phyloP scores from a whole-genome alignment of 2,113 vertebrate genomes.

The Danio rerio region DNA sequence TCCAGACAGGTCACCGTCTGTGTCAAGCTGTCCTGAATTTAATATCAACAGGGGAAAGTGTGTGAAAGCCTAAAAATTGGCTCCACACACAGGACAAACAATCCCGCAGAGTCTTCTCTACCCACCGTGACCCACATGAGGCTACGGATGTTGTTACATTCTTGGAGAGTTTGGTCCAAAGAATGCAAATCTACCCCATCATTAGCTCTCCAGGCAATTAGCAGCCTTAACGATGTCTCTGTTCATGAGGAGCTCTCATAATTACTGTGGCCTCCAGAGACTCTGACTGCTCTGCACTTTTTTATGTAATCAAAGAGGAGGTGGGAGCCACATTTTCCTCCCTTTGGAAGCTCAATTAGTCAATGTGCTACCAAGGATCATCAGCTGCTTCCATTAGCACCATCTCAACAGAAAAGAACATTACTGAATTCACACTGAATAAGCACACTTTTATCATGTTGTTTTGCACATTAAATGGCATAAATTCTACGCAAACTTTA shows the following conservation, averaged over 20 bases:
- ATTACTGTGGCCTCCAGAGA: conserved; percentile 70
- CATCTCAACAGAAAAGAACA: not conserved
- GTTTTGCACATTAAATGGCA: not conserved
- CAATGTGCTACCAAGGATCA: not conserved
- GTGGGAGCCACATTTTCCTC: conserved; percentile 27
- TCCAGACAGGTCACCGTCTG: conserved; percentile 13
- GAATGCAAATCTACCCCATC: conserved; percentile 61
- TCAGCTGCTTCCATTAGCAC: not conserved
- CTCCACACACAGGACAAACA: conserved; percentile 37
- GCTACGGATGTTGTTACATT: conserved; percentile 58
- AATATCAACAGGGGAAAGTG: conserved; percentile 9
- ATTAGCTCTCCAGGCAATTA: conserved; percentile 72
- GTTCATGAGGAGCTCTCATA: conserved; percentile 67
- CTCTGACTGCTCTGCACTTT: conserved; percentile 41
- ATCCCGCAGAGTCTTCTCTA: not conserved
- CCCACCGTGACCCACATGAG: conserved; percentile 53
- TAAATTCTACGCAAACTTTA: not conserved
- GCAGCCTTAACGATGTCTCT: conserved; percentile 62
- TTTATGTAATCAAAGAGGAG: conserved; percentile 64
- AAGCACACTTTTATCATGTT: not conserved
- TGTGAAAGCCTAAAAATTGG: not conserved
- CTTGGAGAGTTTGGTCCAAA: conserved; percentile 63
- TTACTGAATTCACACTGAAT: not conserved
- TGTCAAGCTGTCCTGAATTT: conserved; percentile 1
- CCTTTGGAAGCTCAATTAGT: conserved; percentile 33